Evolutionary conservation across 2,888 invertebrate species (phyloP).

Genomic region (Oeneis ivallda): DNA sequence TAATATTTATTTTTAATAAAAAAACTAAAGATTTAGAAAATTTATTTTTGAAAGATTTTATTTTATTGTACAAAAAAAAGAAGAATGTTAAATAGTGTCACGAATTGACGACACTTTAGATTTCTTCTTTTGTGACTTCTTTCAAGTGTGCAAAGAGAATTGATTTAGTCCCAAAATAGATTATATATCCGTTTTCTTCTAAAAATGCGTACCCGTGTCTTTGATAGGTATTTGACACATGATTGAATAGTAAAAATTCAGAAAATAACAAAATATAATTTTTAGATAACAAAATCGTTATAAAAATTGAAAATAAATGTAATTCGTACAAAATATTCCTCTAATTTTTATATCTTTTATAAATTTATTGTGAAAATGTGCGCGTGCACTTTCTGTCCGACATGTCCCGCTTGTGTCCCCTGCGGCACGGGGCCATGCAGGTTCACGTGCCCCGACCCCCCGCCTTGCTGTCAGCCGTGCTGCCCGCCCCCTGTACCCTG

Average conservation of each 20-base stretch:
- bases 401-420: conserved; percentile 69
- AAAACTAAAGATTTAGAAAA: conserved; percentile 4
- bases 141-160: neutral
- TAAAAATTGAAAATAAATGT: conserved; percentile 36
- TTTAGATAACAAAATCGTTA: conserved; percentile 29
- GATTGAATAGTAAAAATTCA: neutral
- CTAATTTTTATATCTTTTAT: conserved; percentile 19
- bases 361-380: conserved; percentile 51
- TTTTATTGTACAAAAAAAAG: neutral
- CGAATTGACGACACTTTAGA: neutral
- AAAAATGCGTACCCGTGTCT: neutral
- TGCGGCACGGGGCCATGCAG: conserved; percentile 62
- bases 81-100: neutral
- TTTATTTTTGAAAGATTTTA: neutral
- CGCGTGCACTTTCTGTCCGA: conserved; percentile 59
- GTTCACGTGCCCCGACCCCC: conserved; percentile 63
- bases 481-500: conserved; percentile 68
- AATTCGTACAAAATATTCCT: conserved; percentile 25
- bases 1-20: conserved; percentile 19
- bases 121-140: neutral
- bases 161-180: neutral
- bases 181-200: neutral
- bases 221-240: neutral
- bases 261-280: neutral
- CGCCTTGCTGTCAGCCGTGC: conserved; percentile 64